These are phyloP conservation scores for Candidula unifasciata DNA, from an alignment of 2,888 invertebrate species.

Conservation along the genomic window DNA sequence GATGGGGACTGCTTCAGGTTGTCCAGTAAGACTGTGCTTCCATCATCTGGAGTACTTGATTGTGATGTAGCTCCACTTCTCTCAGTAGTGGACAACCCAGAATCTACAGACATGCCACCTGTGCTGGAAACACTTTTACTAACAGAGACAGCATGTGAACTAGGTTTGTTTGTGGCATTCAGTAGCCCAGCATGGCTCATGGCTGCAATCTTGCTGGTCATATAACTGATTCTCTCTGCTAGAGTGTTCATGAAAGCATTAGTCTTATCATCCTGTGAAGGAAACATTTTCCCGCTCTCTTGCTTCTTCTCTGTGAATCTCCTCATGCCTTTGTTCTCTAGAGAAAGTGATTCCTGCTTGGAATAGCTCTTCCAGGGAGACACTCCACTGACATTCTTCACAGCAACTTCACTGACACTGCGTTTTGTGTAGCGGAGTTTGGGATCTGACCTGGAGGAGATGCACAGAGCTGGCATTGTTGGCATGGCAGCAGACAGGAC, in stretches of 20 bases:
- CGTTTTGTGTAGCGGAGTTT: slow-evolving; percentile 37
- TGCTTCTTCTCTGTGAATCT: not conserved
- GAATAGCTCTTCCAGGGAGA: slow-evolving; percentile 50
- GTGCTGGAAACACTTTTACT: not conserved
- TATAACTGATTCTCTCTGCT: slow-evolving; percentile 46
- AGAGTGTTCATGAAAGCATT: slow-evolving; percentile 50
- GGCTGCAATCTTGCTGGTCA: slow-evolving; percentile 43
- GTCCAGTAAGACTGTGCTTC: not conserved
- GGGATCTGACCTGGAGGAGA: slow-evolving; percentile 47
- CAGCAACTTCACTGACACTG: slow-evolving; percentile 43
- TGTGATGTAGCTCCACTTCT: slow-evolving; percentile 27
- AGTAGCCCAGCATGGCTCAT: not conserved
- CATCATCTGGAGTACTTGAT: slow-evolving; percentile 37
- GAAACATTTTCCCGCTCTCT: slow-evolving; percentile 42
- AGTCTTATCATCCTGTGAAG: slow-evolving; percentile 48
- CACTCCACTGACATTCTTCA: not conserved
- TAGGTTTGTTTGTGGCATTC: not conserved
- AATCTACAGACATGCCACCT: slow-evolving; percentile 23
- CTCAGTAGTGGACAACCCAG: slow-evolving; percentile 40
- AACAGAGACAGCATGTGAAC: not conserved
- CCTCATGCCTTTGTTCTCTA: slow-evolving; percentile 29
- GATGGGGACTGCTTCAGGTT: not conserved
- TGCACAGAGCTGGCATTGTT: slow-evolving; percentile 44
- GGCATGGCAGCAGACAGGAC: slow-evolving; percentile 38
- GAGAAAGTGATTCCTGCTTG: slow-evolving; percentile 36